These are phyloP conservation scores for Tragopan temminckii DNA, from an alignment of 2,797 vertebrate species.

Conservation along the genomic window DNA sequence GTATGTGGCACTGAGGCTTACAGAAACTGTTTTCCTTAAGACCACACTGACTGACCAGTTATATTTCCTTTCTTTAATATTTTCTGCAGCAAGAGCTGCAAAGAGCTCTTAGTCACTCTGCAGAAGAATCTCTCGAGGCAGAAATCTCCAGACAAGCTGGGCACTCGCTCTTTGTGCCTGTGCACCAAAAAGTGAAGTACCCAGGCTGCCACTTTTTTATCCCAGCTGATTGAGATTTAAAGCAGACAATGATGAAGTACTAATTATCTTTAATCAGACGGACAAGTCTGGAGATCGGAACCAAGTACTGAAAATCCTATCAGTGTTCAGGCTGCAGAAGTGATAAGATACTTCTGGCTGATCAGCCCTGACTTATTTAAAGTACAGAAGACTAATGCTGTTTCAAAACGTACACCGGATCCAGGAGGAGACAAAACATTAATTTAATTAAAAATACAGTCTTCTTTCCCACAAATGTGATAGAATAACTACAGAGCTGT, in stretches of 20 bases:
- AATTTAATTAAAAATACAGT: background rate
- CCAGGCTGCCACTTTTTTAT: background rate
- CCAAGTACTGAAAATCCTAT: background rate
- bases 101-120: background rate
- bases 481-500: background rate
- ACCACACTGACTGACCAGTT: background rate
- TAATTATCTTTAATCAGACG: constrained; percentile 46
- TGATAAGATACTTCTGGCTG: background rate
- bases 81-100: background rate
- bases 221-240: background rate
- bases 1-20: constrained; percentile 8
- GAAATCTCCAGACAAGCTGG: background rate
- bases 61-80: background rate
- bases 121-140: background rate
- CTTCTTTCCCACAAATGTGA: background rate
- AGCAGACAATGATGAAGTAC: constrained; percentile 15
- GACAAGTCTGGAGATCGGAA: background rate
- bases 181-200: background rate
- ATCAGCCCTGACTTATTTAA: background rate
- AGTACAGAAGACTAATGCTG: background rate
- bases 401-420: background rate
- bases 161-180: background rate
- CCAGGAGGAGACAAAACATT: background rate
- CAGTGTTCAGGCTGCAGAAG: background rate
- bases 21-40: background rate